These are phyloP conservation scores for Caenorhabditis plicata DNA, from an alignment of 2,888 invertebrate genomes.

Conservation along the genomic window DNA sequence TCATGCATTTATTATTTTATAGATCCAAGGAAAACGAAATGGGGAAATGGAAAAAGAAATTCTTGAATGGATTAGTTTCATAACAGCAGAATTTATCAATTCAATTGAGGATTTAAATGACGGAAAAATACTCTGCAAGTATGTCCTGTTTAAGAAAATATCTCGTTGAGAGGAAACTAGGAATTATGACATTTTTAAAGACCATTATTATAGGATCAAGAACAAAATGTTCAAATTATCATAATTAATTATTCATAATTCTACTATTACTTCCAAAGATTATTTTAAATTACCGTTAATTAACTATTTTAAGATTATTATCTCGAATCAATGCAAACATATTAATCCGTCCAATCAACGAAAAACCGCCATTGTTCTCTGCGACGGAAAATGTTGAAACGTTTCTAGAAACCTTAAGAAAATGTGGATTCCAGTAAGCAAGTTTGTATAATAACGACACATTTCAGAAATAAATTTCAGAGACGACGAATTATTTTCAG, in stretches of 20 bases:
- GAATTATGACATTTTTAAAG: too few species aligned
- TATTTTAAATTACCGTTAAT: neutral
- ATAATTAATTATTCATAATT: too few species aligned
- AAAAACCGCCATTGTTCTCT: slow-evolving; percentile 43
- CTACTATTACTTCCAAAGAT: too few species aligned
- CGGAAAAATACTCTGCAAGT: slow-evolving; percentile 50
- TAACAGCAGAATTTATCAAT: slow-evolving; percentile 15
- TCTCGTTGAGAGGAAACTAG: too few species aligned
- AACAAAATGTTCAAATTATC: too few species aligned
- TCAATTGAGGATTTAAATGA: slow-evolving; percentile 31
- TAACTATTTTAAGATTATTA: slow-evolving; percentile 29
- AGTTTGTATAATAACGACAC: neutral
- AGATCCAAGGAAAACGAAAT: slow-evolving; percentile 50
- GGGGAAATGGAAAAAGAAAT: slow-evolving; percentile 26
- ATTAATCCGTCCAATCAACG: slow-evolving; percentile 30
- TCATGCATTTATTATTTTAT: slow-evolving; percentile 5
- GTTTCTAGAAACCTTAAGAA: slow-evolving; percentile 30
- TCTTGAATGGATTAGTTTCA: slow-evolving; percentile 38
- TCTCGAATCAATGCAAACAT: slow-evolving; percentile 27
- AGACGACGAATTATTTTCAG: slow-evolving; percentile 24
- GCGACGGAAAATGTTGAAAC: slow-evolving; percentile 46
- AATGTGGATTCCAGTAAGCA: slow-evolving; percentile 9
- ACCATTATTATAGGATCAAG: too few species aligned
- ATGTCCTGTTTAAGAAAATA: too few species aligned
- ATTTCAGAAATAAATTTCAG: slow-evolving; percentile 11